Conservation (phyloP, 2,113 vertebrate genomes). For the Oreochromis niloticus region DNA sequence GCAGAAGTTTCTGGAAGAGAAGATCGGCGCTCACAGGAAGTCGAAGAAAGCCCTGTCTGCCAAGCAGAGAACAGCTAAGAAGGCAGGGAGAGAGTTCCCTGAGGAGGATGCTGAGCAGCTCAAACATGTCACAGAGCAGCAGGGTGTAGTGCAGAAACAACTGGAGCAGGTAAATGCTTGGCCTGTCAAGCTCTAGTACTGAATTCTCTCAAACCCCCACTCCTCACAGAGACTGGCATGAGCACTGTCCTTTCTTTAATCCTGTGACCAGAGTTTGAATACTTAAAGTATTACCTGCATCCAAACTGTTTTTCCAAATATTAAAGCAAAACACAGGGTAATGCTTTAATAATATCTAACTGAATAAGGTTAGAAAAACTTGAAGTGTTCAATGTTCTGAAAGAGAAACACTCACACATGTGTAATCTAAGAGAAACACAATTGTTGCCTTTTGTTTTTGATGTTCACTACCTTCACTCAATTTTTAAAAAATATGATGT, state of each 20-base stretch:
- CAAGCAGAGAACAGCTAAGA: slow-evolving; percentile 96
- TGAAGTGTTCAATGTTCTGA: neutral
- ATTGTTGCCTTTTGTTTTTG: neutral
- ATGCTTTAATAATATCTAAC: neutral
- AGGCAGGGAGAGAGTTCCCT: slow-evolving; percentile 93
- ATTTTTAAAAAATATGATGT: neutral
- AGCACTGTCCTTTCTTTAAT: neutral
- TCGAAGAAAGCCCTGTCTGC: slow-evolving; percentile 98
- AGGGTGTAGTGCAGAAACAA: slow-evolving; percentile 95
- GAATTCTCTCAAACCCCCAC: neutral
- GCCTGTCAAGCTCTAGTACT: slow-evolving; percentile 17
- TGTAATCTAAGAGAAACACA: neutral
- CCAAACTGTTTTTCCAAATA: neutral
- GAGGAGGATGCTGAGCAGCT: slow-evolving; percentile 97
- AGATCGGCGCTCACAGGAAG: slow-evolving; percentile 95
- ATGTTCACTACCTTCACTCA: neutral
- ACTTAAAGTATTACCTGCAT: neutral
- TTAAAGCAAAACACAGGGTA: neutral
- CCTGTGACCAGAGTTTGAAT: neutral
- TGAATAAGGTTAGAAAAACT: neutral
- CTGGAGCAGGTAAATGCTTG: slow-evolving; percentile 88
- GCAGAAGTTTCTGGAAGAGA: slow-evolving; percentile 96
- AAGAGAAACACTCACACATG: neutral
- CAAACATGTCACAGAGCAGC: slow-evolving; percentile 96
- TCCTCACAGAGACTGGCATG: neutral